Percentiles rank a stretch among this genome's conserved stretches.
Conservation (phyloP, 2,797 vertebrate genomes). For the Enteromius paludinosus region DNA sequence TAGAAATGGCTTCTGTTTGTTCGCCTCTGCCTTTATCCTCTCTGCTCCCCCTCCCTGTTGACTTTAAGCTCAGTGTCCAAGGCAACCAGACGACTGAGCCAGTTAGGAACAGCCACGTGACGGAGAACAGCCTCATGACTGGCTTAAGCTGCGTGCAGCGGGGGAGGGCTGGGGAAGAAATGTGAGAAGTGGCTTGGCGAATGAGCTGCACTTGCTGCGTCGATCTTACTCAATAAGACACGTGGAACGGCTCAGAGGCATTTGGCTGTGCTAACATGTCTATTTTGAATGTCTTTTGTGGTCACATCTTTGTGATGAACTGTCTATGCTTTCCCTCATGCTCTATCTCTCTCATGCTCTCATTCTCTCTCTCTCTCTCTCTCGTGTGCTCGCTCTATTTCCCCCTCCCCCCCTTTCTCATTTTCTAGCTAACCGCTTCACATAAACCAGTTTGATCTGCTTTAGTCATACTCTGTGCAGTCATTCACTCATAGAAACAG, state of each 20-base stretch:
- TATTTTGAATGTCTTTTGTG: constrained; percentile 42
- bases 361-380: neutral
- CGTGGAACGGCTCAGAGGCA: constrained; percentile 49
- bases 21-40: constrained; percentile 52
- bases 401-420: neutral
- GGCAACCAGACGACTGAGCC: constrained; percentile 95
- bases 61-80: constrained; percentile 92
- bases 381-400: neutral
- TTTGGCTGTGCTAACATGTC: neutral
- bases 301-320: neutral
- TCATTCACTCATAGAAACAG: constrained; percentile 29
- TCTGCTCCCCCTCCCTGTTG: constrained; percentile 76
- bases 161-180: constrained; percentile 81
- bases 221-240: constrained; percentile 69
- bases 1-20: constrained; percentile 89
- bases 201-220: constrained; percentile 77
- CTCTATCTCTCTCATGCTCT: neutral
- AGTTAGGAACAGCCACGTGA: constrained; percentile 84
- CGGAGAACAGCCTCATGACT: constrained; percentile 90
- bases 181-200: constrained; percentile 90
- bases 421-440: constrained; percentile 13
- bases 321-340: constrained; percentile 28
- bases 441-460: constrained; percentile 72
- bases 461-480: constrained; percentile 46
- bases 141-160: constrained; percentile 90